Evolutionary conservation across 1,140 invertebrate species (phyloP).

Genomic region (Choristoneura fumiferana): DNA sequence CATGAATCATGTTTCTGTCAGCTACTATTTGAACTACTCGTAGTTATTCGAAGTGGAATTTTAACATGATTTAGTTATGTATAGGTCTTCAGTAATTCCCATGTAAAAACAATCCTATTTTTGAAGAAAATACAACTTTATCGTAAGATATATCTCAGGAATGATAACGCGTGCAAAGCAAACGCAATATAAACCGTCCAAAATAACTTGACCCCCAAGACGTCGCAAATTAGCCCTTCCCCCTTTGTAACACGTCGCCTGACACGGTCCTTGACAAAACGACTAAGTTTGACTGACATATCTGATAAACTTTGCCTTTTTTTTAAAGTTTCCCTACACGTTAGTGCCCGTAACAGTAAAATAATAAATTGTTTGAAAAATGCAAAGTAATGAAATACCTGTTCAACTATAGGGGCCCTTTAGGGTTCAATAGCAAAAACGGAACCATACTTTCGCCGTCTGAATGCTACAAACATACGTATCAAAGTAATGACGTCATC

Average conservation of each 20-base stretch:
- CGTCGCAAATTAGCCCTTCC: not conserved
- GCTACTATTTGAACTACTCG: no score
- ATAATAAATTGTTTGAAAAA: no score
- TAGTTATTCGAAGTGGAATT: no score
- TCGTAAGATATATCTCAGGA: not conserved
- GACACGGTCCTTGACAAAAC: not conserved
- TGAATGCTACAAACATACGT: no score
- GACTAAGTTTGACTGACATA: not conserved
- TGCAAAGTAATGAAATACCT: no score
- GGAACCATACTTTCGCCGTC: no score
- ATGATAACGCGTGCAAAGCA: not conserved
- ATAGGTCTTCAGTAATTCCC: no score
- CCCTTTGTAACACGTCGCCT: not conserved
- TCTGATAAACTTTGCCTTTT: not conserved
- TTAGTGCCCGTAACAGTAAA: not conserved
- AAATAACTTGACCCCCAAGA: not conserved
- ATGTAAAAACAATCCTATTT: no score
- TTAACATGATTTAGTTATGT: not conserved
- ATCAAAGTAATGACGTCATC: no score
- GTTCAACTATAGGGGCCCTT: no score
- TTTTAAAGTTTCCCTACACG: not conserved
- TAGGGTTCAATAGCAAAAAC: no score
- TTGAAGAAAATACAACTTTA: not conserved
- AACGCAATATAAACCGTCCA: not conserved
- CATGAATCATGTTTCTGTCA: no score